phyloP scores from a whole-genome alignment of 2,888 invertebrate species.

The Pardosa pseudoannulata region DNA sequence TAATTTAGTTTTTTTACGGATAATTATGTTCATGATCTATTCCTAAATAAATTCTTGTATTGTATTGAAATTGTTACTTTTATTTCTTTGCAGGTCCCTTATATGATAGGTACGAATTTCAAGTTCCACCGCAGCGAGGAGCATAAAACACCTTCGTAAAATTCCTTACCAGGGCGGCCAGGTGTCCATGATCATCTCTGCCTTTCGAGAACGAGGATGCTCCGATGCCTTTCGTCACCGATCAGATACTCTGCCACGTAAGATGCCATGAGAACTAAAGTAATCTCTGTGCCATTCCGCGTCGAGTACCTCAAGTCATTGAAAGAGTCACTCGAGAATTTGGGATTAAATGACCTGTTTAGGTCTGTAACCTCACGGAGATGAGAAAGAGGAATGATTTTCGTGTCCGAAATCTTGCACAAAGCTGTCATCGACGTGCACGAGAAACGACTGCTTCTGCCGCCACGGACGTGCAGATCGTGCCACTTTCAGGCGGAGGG shows the following conservation, averaged over 20 bases:
- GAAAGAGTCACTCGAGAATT: not conserved
- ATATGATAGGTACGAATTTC: not conserved
- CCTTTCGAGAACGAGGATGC: not conserved
- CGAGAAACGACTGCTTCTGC: conserved; percentile 4
- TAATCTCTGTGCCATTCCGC: not conserved
- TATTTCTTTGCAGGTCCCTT: not conserved
- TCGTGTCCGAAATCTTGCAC: not conserved
- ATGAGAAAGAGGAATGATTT: not conserved
- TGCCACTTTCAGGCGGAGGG: not conserved
- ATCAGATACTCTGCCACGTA: not conserved
- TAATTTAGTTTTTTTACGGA: too few relatives aligned
- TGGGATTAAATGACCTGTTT: not conserved
- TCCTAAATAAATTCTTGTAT: too few relatives aligned
- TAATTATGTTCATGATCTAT: too few relatives aligned
- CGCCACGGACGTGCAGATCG: not conserved
- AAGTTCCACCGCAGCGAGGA: not conserved
- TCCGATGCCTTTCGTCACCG: not conserved
- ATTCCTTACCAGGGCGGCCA: conserved; percentile 26
- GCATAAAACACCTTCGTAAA: not conserved
- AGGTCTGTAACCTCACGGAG: not conserved
- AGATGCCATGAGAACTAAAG: not conserved
- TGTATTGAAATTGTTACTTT: too few relatives aligned
- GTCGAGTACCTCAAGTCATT: not conserved
- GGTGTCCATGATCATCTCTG: conserved; percentile 24
- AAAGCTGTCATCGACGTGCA: not conserved